phyloP scores from a whole-genome alignment of 2,888 invertebrate species.

The Mesorhabditis belari region DNA sequence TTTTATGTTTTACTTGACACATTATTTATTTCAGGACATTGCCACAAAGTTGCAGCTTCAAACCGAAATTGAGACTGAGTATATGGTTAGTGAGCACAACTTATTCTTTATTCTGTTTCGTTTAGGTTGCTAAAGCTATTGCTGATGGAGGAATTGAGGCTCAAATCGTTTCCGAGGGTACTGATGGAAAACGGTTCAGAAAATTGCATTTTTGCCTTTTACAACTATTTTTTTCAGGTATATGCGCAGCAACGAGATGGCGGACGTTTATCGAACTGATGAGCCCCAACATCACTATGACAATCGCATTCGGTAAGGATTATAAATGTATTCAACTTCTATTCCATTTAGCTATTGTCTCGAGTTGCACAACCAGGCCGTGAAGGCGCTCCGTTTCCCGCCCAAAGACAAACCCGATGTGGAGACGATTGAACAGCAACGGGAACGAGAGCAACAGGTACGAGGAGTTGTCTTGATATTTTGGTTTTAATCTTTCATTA shows the following conservation, averaged over 20 bases:
- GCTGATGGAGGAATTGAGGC: slow-evolving; percentile 98
- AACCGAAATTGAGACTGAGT: slow-evolving; percentile 89
- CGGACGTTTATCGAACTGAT: slow-evolving; percentile 83
- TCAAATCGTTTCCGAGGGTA: slow-evolving; percentile 85
- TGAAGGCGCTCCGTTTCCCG: slow-evolving; percentile 95
- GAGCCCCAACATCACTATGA: slow-evolving; percentile 52
- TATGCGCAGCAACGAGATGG: slow-evolving; percentile 94
- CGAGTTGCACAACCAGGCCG: slow-evolving; percentile 95
- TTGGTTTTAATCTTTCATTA: background rate
- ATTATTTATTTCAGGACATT: slow-evolving; percentile 65
- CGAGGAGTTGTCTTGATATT: background rate
- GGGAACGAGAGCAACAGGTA: slow-evolving; percentile 45
- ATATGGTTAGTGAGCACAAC: slow-evolving; percentile 86
- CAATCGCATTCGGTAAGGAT: slow-evolving; percentile 69
- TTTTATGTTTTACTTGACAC: too few species aligned
- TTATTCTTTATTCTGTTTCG: slow-evolving; percentile 55
- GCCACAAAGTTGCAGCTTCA: slow-evolving; percentile 86
- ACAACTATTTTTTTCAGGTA: slow-evolving; percentile 59
- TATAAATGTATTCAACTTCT: background rate
- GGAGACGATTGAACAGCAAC: slow-evolving; percentile 60
- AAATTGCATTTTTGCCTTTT: background rate
- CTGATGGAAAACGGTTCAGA: slow-evolving; percentile 20
- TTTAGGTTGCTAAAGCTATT: slow-evolving; percentile 60
- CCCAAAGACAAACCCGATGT: slow-evolving; percentile 96
- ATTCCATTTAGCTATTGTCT: slow-evolving; percentile 72